A percentile compares a stretch with the other conserved stretches of the same genome.
These are phyloP conservation scores for Halichondria panicea DNA, from an alignment of 37 sponge, comb jelly and placozoan genomes.

Conservation along the genomic window DNA sequence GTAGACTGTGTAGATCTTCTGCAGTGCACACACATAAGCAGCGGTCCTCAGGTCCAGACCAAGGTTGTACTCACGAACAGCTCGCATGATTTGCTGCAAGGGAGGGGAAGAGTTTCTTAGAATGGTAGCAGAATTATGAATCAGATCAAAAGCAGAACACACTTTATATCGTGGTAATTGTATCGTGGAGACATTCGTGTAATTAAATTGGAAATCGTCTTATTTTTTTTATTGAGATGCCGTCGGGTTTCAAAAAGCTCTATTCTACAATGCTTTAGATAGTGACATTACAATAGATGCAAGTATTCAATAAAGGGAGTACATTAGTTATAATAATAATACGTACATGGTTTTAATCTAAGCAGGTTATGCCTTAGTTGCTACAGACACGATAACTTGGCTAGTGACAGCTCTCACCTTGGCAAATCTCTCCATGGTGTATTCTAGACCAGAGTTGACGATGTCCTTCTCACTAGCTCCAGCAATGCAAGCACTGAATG, in stretches of 20 bases:
- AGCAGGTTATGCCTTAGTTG: too few relatives aligned
- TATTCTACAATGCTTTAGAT: too few relatives aligned
- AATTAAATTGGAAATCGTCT: too few relatives aligned
- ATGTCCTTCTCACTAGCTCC: slow-evolving; percentile 99
- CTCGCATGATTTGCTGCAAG: slow-evolving; percentile 83
- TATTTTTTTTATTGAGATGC: too few relatives aligned
- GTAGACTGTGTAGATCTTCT: slow-evolving; percentile 93
- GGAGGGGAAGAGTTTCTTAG: neutral
- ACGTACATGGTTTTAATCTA: too few relatives aligned
- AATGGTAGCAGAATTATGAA: neutral
- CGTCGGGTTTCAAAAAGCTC: too few relatives aligned
- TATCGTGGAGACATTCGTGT: too few relatives aligned
- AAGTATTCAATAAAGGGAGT: too few relatives aligned
- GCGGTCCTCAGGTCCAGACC: slow-evolving; percentile 96
- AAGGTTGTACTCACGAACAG: slow-evolving; percentile 79
- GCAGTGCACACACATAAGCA: slow-evolving; percentile 85
- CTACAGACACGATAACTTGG: too few relatives aligned
- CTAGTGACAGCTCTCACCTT: slow-evolving; percentile 56
- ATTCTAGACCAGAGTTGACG: slow-evolving; percentile 95
- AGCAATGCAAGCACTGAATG: slow-evolving; percentile 82
- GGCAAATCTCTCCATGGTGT: slow-evolving; percentile 98
- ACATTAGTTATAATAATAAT: too few relatives aligned
- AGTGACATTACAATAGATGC: too few relatives aligned
- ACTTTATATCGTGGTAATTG: too few relatives aligned
- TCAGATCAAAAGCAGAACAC: neutral